phyloP scores from a whole-genome alignment of 92 coral and sea anemone genomes.

The Umimayanthus kanabou region DNA sequence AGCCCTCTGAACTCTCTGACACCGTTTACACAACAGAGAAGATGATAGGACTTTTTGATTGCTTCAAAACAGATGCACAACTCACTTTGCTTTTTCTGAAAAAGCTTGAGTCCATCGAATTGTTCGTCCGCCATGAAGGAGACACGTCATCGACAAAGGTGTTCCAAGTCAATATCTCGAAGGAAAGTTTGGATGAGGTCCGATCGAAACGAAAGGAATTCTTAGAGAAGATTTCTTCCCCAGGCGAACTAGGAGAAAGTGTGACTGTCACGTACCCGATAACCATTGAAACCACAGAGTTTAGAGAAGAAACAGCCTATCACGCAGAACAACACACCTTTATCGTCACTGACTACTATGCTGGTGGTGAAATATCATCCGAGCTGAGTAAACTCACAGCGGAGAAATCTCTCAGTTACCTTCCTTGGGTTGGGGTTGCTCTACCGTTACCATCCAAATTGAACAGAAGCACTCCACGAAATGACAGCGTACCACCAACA shows the following conservation, averaged over 20 bases:
- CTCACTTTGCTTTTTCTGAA: constrained; percentile 61
- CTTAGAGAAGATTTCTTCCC: constrained; percentile 29
- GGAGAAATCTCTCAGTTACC: constrained; percentile 38
- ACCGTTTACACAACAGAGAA: constrained; percentile 64
- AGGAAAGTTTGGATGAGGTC: constrained; percentile 51
- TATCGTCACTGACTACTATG: constrained; percentile 48
- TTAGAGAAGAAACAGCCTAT: constrained; percentile 1
- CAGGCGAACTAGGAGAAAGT: constrained; percentile 42
- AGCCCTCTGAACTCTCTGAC: constrained; percentile 62
- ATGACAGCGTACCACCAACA: not conserved
- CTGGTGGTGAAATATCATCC: constrained; percentile 26
- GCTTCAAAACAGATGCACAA: constrained; percentile 60
- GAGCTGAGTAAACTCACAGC: constrained; percentile 35
- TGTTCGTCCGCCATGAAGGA: constrained; percentile 52
- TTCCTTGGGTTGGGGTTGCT: constrained; percentile 62
- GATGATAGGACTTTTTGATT: constrained; percentile 52
- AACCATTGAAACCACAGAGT: constrained; percentile 42
- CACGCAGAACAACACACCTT: constrained; percentile 18
- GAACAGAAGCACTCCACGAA: constrained; percentile 2
- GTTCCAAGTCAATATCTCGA: constrained; percentile 58
- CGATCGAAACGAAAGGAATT: constrained; percentile 54
- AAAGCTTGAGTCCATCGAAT: constrained; percentile 55
- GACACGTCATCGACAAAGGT: constrained; percentile 48
- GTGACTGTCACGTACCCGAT: constrained; percentile 56
- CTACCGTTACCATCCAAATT: constrained; percentile 18